Percentiles rank a stretch among this genome's conserved stretches.
These are phyloP conservation scores for Rhinogobio ventralis DNA, from an alignment of 2,797 vertebrate species.

Conservation along the genomic window DNA sequence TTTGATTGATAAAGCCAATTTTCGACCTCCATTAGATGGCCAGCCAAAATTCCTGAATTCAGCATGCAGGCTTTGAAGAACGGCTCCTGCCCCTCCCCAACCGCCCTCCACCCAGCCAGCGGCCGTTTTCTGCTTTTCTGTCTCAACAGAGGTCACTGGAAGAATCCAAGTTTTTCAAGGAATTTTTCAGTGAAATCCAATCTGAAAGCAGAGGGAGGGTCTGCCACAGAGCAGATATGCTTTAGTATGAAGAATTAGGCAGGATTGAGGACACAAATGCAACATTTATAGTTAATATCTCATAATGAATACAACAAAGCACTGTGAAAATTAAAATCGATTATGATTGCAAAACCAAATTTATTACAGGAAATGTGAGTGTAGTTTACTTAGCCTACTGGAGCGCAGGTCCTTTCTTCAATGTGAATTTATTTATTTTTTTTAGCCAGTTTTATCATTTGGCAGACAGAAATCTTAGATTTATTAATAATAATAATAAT, in stretches of 20 bases:
- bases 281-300: background rate
- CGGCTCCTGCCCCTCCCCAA: background rate
- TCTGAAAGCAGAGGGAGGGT: background rate
- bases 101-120: background rate
- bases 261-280: background rate
- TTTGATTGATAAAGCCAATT: slow-evolving; percentile 65
- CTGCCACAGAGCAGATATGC: background rate
- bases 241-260: background rate
- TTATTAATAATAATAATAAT: too few species aligned
- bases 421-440: background rate
- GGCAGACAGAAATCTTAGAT: too few species aligned
- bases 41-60: slow-evolving; percentile 65
- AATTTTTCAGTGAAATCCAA: slow-evolving; percentile 25
- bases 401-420: background rate
- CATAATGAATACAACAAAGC: too few species aligned
- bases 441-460: too few species aligned
- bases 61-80: slow-evolving; percentile 21
- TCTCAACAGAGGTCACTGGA: slow-evolving; percentile 26
- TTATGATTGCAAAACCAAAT: background rate
- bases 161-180: slow-evolving; percentile 41
- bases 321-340: background rate
- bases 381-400: background rate
- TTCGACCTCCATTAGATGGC: slow-evolving; percentile 52
- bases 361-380: background rate
- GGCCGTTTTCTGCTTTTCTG: background rate